Base-by-base conservation (phyloP, 2,113 vertebrate genomes). In the Otus sunia region DNA sequence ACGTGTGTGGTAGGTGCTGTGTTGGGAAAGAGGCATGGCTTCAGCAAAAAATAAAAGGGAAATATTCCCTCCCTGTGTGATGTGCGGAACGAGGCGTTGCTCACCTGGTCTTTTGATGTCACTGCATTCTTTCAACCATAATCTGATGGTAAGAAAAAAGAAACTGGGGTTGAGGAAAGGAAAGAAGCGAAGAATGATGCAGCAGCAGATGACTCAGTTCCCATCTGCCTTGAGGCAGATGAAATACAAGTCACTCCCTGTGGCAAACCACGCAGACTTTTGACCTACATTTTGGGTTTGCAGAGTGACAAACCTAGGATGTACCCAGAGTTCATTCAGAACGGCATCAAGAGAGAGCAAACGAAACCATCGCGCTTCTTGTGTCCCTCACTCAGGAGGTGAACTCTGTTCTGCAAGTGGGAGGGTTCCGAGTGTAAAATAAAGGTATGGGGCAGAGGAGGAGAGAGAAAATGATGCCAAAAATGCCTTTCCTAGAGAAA, bases 161-260 rank as follows among this genome's bases (percentile, higher is more conserved):
- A 50, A 83, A 2, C 30, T 0, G 1, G 86, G 53, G 15, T 43
- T 73, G 73, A 39, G 55, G 74, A 12, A 52, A 55, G 66, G 68
- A 66, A 78, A 43, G 63, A 25, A 91, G 85, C 74, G 19, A 49
- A 50, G 37, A 21, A 30, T 43, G 90, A 75, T 68, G 91, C 88
- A 73, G 94, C 88, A 95, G 86, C 90, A 83, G 92, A 55, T 86
- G 95, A 96, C 60, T 96, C 96, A 81, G 89, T 15, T 21, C 94
- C 84, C 89, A 85, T 95, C 96, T 96, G 89, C 63, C 93, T n/a
- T 3, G 4, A 84, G 89, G 91, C 91, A 90, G 85, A 47, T 88
- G 94, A 89, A 62, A 52, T 62, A 8, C 19, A 49, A 95, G 72
- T 49, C 47, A 10, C 60, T 58, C 10, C 11, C 67, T 22, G 86